phyloP scores from a whole-genome alignment of 2,888 invertebrate genomes.

The Drosophila siamana region DNA sequence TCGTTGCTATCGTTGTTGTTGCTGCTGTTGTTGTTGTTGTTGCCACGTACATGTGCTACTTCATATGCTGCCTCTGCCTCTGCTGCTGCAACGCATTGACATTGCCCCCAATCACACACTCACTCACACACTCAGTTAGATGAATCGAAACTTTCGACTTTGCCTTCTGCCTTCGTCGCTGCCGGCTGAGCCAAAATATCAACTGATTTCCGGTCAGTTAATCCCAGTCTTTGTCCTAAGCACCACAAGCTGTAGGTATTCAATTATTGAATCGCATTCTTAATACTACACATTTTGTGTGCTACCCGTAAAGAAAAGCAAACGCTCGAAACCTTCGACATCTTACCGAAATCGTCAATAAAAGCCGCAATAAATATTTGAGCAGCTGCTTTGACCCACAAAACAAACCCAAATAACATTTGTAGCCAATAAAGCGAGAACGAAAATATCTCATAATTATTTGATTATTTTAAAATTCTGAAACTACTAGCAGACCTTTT shows the following conservation, averaged over 20 bases:
- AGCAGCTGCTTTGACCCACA: neutral
- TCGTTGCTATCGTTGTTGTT: neutral
- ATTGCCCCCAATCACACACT: slow-evolving; percentile 8
- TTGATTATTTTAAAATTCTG: no score
- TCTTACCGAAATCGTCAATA: neutral
- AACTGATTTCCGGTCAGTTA: slow-evolving; percentile 13
- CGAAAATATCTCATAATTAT: no score
- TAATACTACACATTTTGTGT: neutral
- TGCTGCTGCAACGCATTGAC: slow-evolving; percentile 17
- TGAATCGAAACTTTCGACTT: slow-evolving; percentile 12
- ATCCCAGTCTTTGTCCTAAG: neutral
- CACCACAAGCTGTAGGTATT: neutral
- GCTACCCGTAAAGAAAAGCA: neutral
- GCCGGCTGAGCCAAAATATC: slow-evolving; percentile 11
- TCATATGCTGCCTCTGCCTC: slow-evolving; percentile 3
- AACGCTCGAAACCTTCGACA: neutral
- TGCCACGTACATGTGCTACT: slow-evolving; percentile 1
- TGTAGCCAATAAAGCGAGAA: no score
- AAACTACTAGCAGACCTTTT: no score
- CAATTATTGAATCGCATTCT: neutral
- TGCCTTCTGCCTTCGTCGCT: neutral
- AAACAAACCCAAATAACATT: no score
- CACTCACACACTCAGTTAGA: slow-evolving; percentile 1
- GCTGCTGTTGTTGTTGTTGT: slow-evolving; percentile 3
- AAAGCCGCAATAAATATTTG: neutral